Evolutionary conservation across 2,113 vertebrate genomes (phyloP).

Genomic region (Zosterops hypoxanthus): DNA sequence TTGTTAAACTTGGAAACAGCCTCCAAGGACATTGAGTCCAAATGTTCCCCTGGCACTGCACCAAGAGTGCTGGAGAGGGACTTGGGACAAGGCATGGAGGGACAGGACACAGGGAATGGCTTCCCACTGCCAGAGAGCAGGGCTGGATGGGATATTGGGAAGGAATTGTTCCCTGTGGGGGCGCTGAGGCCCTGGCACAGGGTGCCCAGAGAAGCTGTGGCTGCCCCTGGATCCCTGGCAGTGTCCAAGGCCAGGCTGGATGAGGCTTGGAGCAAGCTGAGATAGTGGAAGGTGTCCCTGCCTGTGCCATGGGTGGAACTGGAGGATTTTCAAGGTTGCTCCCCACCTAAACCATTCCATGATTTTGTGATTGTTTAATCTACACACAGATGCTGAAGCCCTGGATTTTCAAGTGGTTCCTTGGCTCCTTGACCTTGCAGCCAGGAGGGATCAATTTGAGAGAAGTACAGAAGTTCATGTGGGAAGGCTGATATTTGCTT

Average conservation of each 20-base stretch:
- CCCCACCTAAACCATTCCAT: not conserved
- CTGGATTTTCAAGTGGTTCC: not conserved
- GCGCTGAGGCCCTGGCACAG: not conserved
- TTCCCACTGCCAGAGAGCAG: not conserved
- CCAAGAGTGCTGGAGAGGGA: not conserved
- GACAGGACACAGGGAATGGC: not conserved
- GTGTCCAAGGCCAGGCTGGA: accelerated
- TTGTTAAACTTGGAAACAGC: not conserved
- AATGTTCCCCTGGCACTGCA: not conserved
- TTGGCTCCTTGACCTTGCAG: not conserved
- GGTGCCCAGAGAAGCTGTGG: not conserved
- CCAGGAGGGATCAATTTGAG: not conserved
- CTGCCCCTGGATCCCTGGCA: not conserved
- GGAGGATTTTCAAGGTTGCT: not conserved
- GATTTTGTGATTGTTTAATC: not conserved
- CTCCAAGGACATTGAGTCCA: not conserved
- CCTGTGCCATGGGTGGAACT: accelerated
- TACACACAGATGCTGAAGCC: not conserved
- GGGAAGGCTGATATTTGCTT: not conserved
- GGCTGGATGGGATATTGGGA: accelerated
- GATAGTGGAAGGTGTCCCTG: accelerated
- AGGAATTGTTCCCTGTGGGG: accelerated
- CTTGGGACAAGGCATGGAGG: accelerated
- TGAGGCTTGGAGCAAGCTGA: accelerated
- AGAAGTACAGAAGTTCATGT: not conserved